A percentile compares a stretch with the other conserved stretches of the same genome.
phyloP scores from a whole-genome alignment of 2,797 vertebrate genomes.

The Cossypha heuglini region DNA sequence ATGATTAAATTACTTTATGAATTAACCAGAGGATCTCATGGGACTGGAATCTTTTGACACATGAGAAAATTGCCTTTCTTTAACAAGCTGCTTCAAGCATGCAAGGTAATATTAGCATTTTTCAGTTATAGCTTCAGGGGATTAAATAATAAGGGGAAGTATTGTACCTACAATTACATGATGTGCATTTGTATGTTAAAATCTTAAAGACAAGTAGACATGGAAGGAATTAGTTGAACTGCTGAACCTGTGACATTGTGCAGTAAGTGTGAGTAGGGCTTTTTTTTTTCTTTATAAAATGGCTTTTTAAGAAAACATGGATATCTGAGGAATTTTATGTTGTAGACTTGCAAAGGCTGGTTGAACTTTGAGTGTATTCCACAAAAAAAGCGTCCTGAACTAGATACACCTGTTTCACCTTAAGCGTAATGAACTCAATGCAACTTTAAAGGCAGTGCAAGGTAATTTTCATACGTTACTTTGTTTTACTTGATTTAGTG shows the following conservation, averaged over 20 bases:
- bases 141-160: slow-evolving; percentile 69
- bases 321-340: background rate
- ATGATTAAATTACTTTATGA: slow-evolving; percentile 63
- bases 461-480: background rate
- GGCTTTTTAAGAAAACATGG: background rate
- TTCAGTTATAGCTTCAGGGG: slow-evolving; percentile 69
- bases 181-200: slow-evolving; percentile 14
- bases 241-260: slow-evolving; percentile 2
- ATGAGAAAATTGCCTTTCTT: slow-evolving; percentile 61
- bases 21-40: slow-evolving; percentile 57
- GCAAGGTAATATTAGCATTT: slow-evolving; percentile 61
- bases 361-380: background rate
- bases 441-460: background rate
- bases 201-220: background rate
- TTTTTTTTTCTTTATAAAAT: background rate
- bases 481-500: background rate
- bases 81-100: slow-evolving; percentile 71
- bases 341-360: background rate
- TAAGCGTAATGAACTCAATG: background rate
- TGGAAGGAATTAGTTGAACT: background rate
- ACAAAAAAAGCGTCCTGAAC: background rate
- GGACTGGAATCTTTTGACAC: slow-evolving; percentile 59
- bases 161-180: slow-evolving; percentile 21
- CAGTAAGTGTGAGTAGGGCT: background rate
- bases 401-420: background rate